Percentiles rank a stretch among this genome's conserved stretches.
These are phyloP conservation scores for Congeria kusceri DNA, from an alignment of 2,888 invertebrate species.

Conservation along the genomic window DNA sequence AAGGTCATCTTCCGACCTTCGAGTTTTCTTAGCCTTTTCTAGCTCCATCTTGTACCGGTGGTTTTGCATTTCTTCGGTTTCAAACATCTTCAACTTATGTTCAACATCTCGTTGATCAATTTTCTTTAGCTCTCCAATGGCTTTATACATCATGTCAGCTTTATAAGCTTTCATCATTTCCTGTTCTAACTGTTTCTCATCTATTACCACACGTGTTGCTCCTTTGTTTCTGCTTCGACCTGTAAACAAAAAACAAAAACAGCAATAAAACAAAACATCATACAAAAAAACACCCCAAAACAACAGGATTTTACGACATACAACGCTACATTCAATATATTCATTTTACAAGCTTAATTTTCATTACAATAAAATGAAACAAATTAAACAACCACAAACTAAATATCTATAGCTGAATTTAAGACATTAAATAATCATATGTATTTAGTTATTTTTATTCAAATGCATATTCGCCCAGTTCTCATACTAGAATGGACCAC, in stretches of 20 bases:
- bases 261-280: no score
- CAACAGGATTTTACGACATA: no score
- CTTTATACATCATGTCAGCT: conserved; percentile 55
- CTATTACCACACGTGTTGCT: conserved; percentile 35
- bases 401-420: no score
- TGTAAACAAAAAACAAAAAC: neutral
- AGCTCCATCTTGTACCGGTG: conserved; percentile 25
- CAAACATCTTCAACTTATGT: conserved; percentile 26
- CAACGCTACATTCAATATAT: no score
- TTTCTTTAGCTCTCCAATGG: conserved; percentile 26
- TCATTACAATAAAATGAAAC: no score
- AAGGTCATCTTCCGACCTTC: conserved; percentile 37
- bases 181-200: conserved; percentile 31
- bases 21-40: conserved; percentile 15
- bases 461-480: no score
- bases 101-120: conserved; percentile 15
- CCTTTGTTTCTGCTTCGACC: conserved; percentile 60
- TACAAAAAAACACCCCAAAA: no score
- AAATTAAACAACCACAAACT: no score
- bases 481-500: no score
- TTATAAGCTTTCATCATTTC: conserved; percentile 52
- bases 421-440: no score
- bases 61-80: conserved; percentile 37
- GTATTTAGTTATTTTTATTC: no score
- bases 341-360: no score